Percentiles rank a stretch among this genome's conserved stretches.
phyloP scores from a whole-genome alignment of 2,888 invertebrate genomes.

The Drosophila borealis region DNA sequence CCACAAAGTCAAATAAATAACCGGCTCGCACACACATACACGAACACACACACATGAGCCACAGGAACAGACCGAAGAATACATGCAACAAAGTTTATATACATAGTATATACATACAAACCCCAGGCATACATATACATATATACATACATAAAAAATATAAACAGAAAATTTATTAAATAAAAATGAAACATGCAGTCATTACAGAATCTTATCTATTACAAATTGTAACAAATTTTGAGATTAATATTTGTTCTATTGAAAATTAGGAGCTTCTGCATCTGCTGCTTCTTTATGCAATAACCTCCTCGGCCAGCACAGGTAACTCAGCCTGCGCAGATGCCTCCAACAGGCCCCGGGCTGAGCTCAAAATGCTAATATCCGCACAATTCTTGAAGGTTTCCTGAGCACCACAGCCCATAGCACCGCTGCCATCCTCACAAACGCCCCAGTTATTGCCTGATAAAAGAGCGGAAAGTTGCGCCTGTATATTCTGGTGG shows the following conservation, averaged over 20 bases:
- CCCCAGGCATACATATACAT: slow-evolving; percentile 44
- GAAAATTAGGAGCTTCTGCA: neutral
- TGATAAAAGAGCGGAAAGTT: slow-evolving; percentile 27
- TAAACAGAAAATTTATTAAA: slow-evolving; percentile 72
- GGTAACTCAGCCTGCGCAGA: slow-evolving; percentile 27
- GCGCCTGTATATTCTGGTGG: neutral
- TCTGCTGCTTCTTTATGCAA: neutral
- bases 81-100: slow-evolving; percentile 41
- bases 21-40: slow-evolving; percentile 21
- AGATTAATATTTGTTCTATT: slow-evolving; percentile 12
- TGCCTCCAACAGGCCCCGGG: slow-evolving; percentile 30
- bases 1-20: slow-evolving; percentile 6
- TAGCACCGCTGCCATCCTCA: slow-evolving; percentile 80
- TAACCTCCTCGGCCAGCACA: neutral
- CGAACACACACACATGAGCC: slow-evolving; percentile 8
- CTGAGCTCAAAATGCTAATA: slow-evolving; percentile 73
- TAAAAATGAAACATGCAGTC: slow-evolving; percentile 72
- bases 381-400: slow-evolving; percentile 86
- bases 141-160: slow-evolving; percentile 45
- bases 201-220: slow-evolving; percentile 17
- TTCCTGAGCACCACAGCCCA: slow-evolving; percentile 86
- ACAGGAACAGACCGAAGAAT: slow-evolving; percentile 2
- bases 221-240: neutral
- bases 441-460: slow-evolving; percentile 86
- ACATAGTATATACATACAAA: slow-evolving; percentile 39